A percentile compares a stretch with the other conserved stretches of the same genome.
Evolutionary conservation across 37 sponge, comb jelly and placozoan species (phyloP).

Genomic region (Beroe forskalii): DNA sequence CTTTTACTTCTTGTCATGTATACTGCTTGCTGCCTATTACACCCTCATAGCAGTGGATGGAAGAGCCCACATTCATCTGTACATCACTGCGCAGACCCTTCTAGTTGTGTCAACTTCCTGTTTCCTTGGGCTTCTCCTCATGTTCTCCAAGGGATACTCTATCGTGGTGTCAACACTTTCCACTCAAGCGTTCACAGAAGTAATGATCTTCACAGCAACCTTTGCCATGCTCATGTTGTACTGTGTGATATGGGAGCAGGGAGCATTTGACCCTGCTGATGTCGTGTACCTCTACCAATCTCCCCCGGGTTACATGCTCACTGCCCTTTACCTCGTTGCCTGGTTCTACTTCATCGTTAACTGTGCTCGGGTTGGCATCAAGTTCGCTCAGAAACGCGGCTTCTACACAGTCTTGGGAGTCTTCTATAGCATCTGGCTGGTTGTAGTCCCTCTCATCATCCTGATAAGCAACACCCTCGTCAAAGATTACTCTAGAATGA

Average conservation of each 20-base stretch:
- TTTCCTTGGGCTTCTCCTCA: constrained; percentile 49
- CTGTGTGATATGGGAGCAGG: not conserved
- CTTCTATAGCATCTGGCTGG: constrained; percentile 31
- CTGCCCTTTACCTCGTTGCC: not conserved
- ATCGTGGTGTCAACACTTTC: not conserved
- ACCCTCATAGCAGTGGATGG: not conserved
- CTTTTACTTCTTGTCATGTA: not conserved
- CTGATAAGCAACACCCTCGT: not conserved
- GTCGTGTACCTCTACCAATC: constrained; percentile 48
- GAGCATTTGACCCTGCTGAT: constrained; percentile 34
- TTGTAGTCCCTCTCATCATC: not conserved
- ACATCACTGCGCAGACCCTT: not conserved
- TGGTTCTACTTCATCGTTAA: constrained; percentile 32
- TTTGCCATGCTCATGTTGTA: not conserved
- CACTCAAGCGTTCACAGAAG: not conserved
- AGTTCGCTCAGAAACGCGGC: not conserved
- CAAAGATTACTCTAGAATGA: not conserved
- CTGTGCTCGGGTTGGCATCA: not conserved
- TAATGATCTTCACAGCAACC: not conserved
- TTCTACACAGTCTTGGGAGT: not conserved
- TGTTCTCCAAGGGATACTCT: constrained; percentile 15
- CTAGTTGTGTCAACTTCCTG: not conserved
- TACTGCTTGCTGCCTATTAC: not conserved
- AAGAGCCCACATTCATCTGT: not conserved
- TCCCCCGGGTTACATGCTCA: constrained; percentile 45